Percentiles rank a stretch among this genome's conserved stretches.
Evolutionary conservation across 2,888 invertebrate species (phyloP).

Genomic region (Drosophila monieri): DNA sequence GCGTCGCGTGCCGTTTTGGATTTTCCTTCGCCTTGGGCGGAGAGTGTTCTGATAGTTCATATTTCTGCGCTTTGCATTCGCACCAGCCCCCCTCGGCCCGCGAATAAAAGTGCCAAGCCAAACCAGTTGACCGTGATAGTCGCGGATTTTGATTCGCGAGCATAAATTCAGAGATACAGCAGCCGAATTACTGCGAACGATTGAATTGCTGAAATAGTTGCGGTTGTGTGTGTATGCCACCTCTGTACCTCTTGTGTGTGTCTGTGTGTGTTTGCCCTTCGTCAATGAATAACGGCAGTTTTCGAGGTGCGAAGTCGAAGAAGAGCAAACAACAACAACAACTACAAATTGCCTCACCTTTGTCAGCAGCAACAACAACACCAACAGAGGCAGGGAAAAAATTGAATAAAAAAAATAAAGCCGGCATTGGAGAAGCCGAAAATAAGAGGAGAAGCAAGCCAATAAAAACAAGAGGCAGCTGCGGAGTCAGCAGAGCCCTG

Average conservation of each 20-base stretch:
- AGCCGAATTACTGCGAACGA: constrained; percentile 36
- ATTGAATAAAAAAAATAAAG: constrained; percentile 8
- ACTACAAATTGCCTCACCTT: constrained; percentile 36
- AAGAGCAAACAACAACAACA: constrained; percentile 35
- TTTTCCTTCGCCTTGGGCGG: constrained; percentile 19
- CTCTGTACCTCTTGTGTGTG: neutral
- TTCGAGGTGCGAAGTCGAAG: constrained; percentile 29
- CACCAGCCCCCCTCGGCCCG: constrained; percentile 2
- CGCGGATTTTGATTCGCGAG: constrained; percentile 9
- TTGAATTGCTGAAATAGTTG: constrained; percentile 36
- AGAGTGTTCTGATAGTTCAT: constrained; percentile 21
- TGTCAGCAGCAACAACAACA: constrained; percentile 23
- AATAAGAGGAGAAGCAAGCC: constrained; percentile 9
- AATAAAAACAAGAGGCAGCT: constrained; percentile 33
- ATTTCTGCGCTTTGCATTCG: constrained; percentile 28
- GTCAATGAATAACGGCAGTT: constrained; percentile 48
- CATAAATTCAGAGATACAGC: constrained; percentile 19
- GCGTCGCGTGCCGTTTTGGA: constrained; percentile 34
- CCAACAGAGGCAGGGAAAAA: neutral
- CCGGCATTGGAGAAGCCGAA: constrained; percentile 37
- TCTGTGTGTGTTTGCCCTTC: constrained; percentile 39
- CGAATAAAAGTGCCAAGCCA: constrained; percentile 14
- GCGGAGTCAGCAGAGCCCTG: constrained; percentile 40
- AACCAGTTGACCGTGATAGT: constrained; percentile 46
- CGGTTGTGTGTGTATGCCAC: neutral